Base-by-base conservation (phyloP, 2,888 invertebrate genomes). In the Sarcophaga subvicina region DNA sequence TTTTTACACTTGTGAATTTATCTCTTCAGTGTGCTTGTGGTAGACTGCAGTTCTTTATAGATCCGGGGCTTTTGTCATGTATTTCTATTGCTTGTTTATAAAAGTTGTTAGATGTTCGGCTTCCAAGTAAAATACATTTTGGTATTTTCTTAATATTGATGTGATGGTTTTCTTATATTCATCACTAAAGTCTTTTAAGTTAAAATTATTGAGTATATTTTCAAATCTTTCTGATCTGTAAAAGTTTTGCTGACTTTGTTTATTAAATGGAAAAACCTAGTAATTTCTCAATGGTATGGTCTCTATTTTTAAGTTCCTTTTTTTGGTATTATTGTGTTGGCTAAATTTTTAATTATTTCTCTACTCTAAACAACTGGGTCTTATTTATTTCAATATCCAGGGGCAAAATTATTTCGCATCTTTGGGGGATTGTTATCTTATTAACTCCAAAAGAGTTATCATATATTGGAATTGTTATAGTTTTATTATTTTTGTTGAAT, bases 381-480 rank as follows among this genome's bases (percentile, higher is more conserved):
- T 27, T 27, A 27, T 27, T 27, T 22, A 47, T 22, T 22, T 69
- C 14, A n/a, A 47, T 49, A 11, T 69, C 49, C 20, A 22, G 12
- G 14, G 20, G 20, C 47, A 69, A 49, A 22, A 70, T 10, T 67
- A 67, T 67, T 67, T 67, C 22, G 10, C 67, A 47, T 67, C 37
- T 67, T 20, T 17, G 47, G 5, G 47, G 6, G 6, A 37, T 17
- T 67, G 8, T 67, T 67, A n/a, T 67, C 45, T 37, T 45, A 67
- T 47, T 47, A 62, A 62, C 4, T 62, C 62, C 20, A 62, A n/a
- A 62, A 62, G 20, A 20, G 20, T 62, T 62, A 62, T 62, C 62
- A 62, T 62, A 62, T 62, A 62, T 62, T 20, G 62, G 14, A 62
- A 62, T 12, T 62, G n/a, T 62, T 62, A 20, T 62, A 62, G 62